Evolutionary conservation across 2,888 invertebrate species (phyloP).

Genomic region (Trilocha varians): DNA sequence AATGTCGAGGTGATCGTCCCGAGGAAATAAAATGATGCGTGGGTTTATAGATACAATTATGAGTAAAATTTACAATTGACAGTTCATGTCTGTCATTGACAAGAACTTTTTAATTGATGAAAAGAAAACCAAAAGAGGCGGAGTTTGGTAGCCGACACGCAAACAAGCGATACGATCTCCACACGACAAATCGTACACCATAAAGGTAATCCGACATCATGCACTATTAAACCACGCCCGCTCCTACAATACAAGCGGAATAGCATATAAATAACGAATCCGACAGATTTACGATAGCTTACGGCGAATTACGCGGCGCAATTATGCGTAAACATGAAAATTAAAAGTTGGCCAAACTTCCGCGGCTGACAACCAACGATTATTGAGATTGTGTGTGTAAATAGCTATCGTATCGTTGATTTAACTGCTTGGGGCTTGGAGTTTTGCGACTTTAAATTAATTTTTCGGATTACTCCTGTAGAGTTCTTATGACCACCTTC

Average conservation of each 20-base stretch:
- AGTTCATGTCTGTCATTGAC: too few relatives aligned
- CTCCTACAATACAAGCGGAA: constrained; percentile 6
- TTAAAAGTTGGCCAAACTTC: constrained; percentile 12
- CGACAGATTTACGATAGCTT: constrained; percentile 17
- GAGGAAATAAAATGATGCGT: too few relatives aligned
- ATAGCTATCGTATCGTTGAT: background rate
- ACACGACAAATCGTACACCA: background rate
- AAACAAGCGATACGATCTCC: background rate
- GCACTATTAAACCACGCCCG: constrained; percentile 7
- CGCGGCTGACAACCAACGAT: background rate
- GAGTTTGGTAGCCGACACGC: too few relatives aligned
- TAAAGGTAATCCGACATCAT: constrained; percentile 1
- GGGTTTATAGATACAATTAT: too few relatives aligned
- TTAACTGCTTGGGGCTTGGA: background rate
- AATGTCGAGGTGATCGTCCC: too few relatives aligned
- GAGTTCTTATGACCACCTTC: too few relatives aligned
- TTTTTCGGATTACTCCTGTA: too few relatives aligned
- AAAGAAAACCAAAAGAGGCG: too few relatives aligned
- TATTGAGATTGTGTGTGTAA: background rate
- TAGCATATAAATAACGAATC: constrained; percentile 15
- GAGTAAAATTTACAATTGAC: too few relatives aligned
- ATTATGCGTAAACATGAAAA: constrained; percentile 19
- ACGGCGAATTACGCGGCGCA: constrained; percentile 14
- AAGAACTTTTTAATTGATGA: too few relatives aligned
- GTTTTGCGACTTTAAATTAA: too few relatives aligned